A percentile compares a stretch with the other conserved stretches of the same genome.
phyloP scores from a whole-genome alignment of 2,113 vertebrate species.

The Hemichromis elongatus region DNA sequence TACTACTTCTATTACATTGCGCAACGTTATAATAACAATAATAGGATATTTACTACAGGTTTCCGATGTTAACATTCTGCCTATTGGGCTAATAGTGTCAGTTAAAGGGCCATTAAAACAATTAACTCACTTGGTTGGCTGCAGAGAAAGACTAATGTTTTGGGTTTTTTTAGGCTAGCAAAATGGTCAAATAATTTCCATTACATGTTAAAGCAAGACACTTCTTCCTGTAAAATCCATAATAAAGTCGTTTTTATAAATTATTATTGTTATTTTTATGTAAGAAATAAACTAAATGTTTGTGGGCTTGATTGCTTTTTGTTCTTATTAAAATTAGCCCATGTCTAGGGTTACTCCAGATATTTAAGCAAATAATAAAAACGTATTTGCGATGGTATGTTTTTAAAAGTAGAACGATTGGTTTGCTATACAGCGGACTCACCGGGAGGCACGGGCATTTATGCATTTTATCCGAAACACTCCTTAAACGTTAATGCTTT shows the following conservation, averaged over 20 bases:
- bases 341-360: background rate
- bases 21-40: background rate
- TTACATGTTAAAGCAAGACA: background rate
- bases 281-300: background rate
- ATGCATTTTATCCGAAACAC: background rate
- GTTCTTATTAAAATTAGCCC: background rate
- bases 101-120: background rate
- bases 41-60: background rate
- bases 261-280: background rate
- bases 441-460: background rate
- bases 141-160: accelerated
- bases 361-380: background rate
- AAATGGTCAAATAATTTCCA: background rate
- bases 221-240: background rate
- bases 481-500: background rate
- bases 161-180: background rate
- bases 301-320: background rate
- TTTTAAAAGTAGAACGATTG: background rate
- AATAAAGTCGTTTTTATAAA: background rate
- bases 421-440: background rate
- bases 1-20: background rate
- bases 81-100: background rate
- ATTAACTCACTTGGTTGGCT: background rate
- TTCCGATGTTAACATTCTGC: background rate
- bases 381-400: background rate